Conservation (phyloP, 2,113 vertebrate genomes). For the Ceyx cyanopectus region DNA sequence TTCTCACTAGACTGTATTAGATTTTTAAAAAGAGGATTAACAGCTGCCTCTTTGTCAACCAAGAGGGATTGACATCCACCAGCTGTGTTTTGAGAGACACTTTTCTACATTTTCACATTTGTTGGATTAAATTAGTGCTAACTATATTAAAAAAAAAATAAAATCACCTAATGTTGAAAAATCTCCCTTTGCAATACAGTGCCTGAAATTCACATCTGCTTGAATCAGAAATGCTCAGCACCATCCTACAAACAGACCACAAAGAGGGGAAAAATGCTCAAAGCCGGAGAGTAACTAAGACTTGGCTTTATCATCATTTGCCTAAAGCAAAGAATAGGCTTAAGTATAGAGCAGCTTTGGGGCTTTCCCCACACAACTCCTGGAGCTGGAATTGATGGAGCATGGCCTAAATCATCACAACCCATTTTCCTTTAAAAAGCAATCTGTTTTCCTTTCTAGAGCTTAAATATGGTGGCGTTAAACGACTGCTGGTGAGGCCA, state of each 20-base stretch:
- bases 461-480: slow-evolving; percentile 9
- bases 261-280: background rate
- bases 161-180: background rate
- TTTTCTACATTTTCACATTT: background rate
- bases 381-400: background rate
- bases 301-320: background rate
- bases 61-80: background rate
- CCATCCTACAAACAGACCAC: background rate
- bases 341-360: background rate
- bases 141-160: background rate
- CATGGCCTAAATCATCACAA: background rate
- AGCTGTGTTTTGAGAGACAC: background rate
- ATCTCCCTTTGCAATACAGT: background rate
- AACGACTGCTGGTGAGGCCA: background rate
- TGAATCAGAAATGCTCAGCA: background rate
- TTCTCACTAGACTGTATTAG: background rate
- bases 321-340: background rate
- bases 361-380: background rate
- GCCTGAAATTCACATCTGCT: background rate
- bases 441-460: slow-evolving; percentile 33
- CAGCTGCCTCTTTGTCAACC: background rate
- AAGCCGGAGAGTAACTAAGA: background rate
- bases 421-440: slow-evolving; percentile 32
- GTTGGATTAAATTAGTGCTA: background rate
- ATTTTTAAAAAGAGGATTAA: background rate